Conservation (phyloP, 2,797 vertebrate species). For the Prionace glauca region DNA sequence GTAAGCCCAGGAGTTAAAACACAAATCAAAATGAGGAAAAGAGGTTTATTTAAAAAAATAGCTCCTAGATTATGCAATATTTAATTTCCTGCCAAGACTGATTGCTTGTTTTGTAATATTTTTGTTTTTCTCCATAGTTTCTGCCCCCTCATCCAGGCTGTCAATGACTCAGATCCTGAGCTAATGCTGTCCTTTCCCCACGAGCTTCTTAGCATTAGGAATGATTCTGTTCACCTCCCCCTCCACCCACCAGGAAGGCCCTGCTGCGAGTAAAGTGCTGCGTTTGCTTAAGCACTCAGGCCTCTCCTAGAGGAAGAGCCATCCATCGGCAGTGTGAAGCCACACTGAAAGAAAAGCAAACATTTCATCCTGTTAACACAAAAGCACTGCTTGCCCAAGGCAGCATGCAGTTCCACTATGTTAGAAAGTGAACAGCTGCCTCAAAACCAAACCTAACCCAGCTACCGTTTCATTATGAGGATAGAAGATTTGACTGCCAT, state of each 20-base stretch:
- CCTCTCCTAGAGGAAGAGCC: not conserved
- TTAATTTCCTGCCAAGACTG: not conserved
- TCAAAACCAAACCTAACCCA: not conserved
- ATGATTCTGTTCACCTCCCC: not conserved
- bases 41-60: not conserved
- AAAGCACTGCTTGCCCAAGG: constrained; percentile 13
- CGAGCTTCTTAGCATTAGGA: not conserved
- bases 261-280: constrained; percentile 42
- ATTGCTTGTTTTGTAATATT: not conserved
- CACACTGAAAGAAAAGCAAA: constrained; percentile 27
- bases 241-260: constrained; percentile 42
- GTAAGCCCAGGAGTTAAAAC: not conserved
- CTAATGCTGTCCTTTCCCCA: not conserved
- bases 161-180: not conserved
- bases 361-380: constrained; percentile 12
- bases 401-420: not conserved
- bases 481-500: not conserved
- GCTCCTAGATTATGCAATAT: not conserved
- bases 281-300: constrained; percentile 45
- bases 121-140: too few species aligned
- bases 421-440: constrained; percentile 14
- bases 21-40: not conserved
- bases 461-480: not conserved
- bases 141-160: not conserved
- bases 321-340: not conserved